phyloP scores from a whole-genome alignment of 1,140 invertebrate genomes.

The Anagrus nilaparvatae region DNA sequence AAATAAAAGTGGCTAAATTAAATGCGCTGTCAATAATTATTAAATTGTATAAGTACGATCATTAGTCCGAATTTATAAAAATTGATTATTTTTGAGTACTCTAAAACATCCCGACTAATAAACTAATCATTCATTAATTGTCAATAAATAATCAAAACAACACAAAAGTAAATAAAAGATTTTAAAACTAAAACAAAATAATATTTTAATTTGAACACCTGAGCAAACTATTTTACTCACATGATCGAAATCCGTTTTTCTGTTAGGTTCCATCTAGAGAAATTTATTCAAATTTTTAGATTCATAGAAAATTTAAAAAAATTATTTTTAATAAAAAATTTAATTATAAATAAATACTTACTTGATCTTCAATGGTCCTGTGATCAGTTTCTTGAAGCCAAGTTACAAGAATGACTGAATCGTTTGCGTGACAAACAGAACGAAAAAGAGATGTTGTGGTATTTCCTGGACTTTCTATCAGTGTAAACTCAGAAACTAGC shows the following conservation, averaged over 20 bases:
- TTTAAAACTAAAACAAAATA: too few relatives aligned
- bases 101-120: too few relatives aligned
- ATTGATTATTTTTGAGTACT: too few relatives aligned
- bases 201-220: too few relatives aligned
- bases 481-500: conserved; percentile 94
- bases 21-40: too few relatives aligned
- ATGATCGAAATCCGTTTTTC: conserved; percentile 55
- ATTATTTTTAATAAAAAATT: too few relatives aligned
- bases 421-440: conserved; percentile 81
- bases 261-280: conserved; percentile 64
- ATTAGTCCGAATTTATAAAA: too few relatives aligned
- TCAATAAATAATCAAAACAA: too few relatives aligned
- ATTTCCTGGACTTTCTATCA: conserved; percentile 89
- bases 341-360: conserved; percentile 36
- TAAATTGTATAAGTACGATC: too few relatives aligned
- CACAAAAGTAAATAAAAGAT: too few relatives aligned
- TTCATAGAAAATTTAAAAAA: conserved; percentile 4
- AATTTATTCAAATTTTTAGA: conserved; percentile 4
- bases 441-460: conserved; percentile 85
- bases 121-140: too few relatives aligned
- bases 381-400: conserved; percentile 94
- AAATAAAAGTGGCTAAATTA: too few relatives aligned
- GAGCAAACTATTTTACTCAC: conserved; percentile 17
- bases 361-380: conserved; percentile 94
- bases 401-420: conserved; percentile 76